Evolutionary conservation across 2,113 vertebrate species (phyloP), one percentile per base, ranked within the genome.

Genomic region (Eptesicus fuscus): DNA sequence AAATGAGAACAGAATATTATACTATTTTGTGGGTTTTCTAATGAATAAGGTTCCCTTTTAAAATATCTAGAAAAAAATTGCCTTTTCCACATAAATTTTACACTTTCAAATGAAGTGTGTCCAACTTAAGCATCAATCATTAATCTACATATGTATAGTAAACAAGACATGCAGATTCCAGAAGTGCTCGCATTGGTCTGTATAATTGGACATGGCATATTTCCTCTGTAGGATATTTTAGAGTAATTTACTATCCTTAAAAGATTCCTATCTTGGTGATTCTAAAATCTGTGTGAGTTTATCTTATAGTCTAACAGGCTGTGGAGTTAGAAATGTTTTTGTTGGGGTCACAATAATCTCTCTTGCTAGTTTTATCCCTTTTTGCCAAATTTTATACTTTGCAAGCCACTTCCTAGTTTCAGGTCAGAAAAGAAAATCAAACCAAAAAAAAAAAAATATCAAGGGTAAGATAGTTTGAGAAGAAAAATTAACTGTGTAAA

Each of bases 371-470:
- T 96, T 93, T 94, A 83, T 70, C 47, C 53, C 44, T 40, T 93
- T 88, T 89, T 92, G 61, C 40, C n/a, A 53, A 92, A 87, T 95
- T 96, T 95, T 97, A 73, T 91, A 90, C 61, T 95, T 93, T 92
- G 89, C 18, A 73, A 95, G 44, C 37, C 18, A 70, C 53, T 93
- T 96, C 71, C 67, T 97, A 92, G 96, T 95, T 97, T 96, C 35
- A 92, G 80, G 67, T 87, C 61, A 85, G 83, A 47, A 92, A 70
- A 53, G 37, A 92, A 80, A 91, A 95, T 42, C 32, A 80, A 92
- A n/a, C 5, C 53, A 6, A 30, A 53, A 86, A 61, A 63, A 44
- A 61, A 71, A 94, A 95, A 91, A 67, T n/a, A 59, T 78, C 78
- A 87, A 96, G 88, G 80, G 70, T 40, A 89, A 49, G 47, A 79